phyloP scores from a whole-genome alignment of 2,888 invertebrate genomes.

The Phalera bucephala region DNA sequence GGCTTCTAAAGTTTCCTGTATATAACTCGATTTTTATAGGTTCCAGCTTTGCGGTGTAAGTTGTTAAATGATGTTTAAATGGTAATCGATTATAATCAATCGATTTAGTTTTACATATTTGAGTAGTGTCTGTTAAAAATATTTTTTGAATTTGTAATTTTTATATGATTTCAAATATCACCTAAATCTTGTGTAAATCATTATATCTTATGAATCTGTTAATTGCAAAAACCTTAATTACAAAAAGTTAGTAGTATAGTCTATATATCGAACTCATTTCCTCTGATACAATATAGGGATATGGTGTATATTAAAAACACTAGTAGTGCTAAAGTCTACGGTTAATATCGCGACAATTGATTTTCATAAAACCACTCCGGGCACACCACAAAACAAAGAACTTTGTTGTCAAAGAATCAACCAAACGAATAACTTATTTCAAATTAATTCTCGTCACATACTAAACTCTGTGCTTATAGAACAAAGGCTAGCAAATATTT shows the following conservation, averaged over 20 bases:
- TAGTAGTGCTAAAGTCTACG: not conserved
- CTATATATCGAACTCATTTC: too few relatives aligned
- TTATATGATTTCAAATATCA: too few relatives aligned
- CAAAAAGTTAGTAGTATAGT: too few relatives aligned
- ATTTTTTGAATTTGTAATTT: too few relatives aligned
- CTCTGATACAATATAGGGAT: too few relatives aligned
- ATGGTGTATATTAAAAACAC: not conserved
- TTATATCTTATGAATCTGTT: too few relatives aligned
- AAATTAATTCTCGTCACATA: conserved; percentile 2
- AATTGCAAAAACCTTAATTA: too few relatives aligned
- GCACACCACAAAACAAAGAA: conserved; percentile 26
- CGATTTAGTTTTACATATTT: conserved; percentile 23
- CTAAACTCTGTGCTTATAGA: conserved; percentile 9
- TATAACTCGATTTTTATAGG: conserved; percentile 32
- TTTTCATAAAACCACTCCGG: conserved; percentile 12
- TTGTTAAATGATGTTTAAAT: conserved; percentile 18
- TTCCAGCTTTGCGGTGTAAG: conserved; percentile 18
- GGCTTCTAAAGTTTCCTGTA: conserved; percentile 51
- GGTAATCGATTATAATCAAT: conserved; percentile 19
- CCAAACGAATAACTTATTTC: conserved; percentile 2
- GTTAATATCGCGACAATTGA: conserved; percentile 12
- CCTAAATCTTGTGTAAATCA: too few relatives aligned
- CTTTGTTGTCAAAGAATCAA: conserved; percentile 31
- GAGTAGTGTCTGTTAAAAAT: too few relatives aligned
- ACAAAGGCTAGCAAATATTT: conserved; percentile 7